Percentiles rank a stretch among this genome's conserved stretches.
Conservation (phyloP, 2,797 vertebrate genomes). For the Sebastes hopkinsi region DNA sequence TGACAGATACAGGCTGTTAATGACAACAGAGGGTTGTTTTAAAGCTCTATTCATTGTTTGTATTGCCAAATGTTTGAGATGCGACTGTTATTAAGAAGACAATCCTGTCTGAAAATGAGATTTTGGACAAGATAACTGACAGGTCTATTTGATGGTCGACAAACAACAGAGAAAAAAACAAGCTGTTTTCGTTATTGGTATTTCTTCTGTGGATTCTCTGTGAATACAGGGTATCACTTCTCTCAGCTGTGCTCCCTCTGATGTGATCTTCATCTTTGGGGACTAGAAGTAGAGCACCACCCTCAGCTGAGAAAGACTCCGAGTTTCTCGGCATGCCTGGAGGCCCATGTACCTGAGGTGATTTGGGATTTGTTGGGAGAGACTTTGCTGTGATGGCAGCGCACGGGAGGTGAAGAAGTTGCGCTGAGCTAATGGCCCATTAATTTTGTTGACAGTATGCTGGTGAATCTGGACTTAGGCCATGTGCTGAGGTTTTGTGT, state of each 20-base stretch:
- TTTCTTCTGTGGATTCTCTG: background rate
- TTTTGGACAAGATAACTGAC: background rate
- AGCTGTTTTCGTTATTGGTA: background rate
- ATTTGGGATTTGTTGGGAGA: slow-evolving; percentile 68
- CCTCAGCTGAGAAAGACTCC: slow-evolving; percentile 34
- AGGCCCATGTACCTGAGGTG: slow-evolving; percentile 67
- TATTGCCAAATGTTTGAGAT: slow-evolving; percentile 5
- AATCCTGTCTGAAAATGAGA: background rate
- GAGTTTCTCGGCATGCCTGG: slow-evolving; percentile 55
- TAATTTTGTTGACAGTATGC: slow-evolving; percentile 63
- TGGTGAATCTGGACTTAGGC: slow-evolving; percentile 45
- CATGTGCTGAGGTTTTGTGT: slow-evolving; percentile 47
- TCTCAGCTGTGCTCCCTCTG: slow-evolving; percentile 6
- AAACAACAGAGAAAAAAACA: background rate
- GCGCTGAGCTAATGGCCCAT: slow-evolving; percentile 64
- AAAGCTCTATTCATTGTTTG: background rate
- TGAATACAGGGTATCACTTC: background rate
- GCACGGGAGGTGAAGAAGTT: slow-evolving; percentile 53
- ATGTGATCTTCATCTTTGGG: slow-evolving; percentile 44
- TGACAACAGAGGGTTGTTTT: background rate
- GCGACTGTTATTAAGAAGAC: background rate
- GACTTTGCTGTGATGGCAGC: slow-evolving; percentile 46
- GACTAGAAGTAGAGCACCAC: slow-evolving; percentile 36
- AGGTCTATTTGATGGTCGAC: background rate
- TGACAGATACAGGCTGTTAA: slow-evolving; percentile 20